Base-by-base conservation (phyloP, 2,888 invertebrate genomes). In the Philereme transversata region DNA sequence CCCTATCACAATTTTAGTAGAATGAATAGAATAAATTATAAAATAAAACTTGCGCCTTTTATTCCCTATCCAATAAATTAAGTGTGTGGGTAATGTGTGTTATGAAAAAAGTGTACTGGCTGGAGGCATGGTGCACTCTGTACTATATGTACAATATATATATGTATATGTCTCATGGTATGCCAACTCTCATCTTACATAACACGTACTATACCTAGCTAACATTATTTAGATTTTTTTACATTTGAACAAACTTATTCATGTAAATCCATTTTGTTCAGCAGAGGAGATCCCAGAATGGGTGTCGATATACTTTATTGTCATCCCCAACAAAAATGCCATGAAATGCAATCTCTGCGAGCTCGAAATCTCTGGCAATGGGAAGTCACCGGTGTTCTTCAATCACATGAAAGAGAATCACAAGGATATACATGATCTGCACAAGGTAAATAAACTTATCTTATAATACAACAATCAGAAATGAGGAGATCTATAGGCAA, bases 331-430 rank as follows among this genome's bases (percentile, higher is more conserved):
- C 0, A 71, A 69, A 0, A 72, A 78, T 43, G 73, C 77, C 35
- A 73, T 78, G 69, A 82, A 82, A 57, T 91, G 91, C 67, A 91
- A 88, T 60, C 74, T 91, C 41, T 91, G 91, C 57, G 87, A 90
- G 46, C 36, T 59, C 0, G 64, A 63, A 5, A 58, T 90, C 6
- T 64, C 67, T 9, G 70, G 75, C 0, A 74, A 79, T 48, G 77
- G 81, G 5, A 87, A 85, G 48, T 82, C 83, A 0, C 35, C 71
- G 3, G 75, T 79, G 22, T 71, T 87, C 1, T 43, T 87, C 4
- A 69, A 82, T 0, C 91, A 91, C 60, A 77, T 91, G 47, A 78
- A 81, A 66, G 46, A 49, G 1, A 62, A 59, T 0, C 91, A 91
- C 53, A 83, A 79, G 53, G 90, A 89, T 51, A 79, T 92, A 3